phyloP scores from a whole-genome alignment of 2,888 invertebrate species.

The Diogma glabrata region DNA sequence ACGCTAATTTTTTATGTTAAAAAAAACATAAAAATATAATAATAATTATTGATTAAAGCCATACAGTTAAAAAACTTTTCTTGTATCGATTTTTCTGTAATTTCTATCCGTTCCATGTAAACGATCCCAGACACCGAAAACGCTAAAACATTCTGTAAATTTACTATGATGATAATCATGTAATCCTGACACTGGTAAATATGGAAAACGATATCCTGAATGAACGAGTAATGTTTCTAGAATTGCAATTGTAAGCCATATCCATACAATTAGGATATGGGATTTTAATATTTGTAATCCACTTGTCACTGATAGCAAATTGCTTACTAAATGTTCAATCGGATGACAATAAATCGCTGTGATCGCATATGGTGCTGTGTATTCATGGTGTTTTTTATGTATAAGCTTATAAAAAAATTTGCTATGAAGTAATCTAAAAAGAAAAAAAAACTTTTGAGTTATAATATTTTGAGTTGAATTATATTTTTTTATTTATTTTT shows the following conservation, averaged over 20 bases:
- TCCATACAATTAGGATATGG: background rate
- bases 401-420: background rate
- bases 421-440: background rate
- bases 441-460: too few relatives aligned
- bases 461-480: too few relatives aligned
- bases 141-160: background rate
- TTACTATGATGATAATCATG: conserved; percentile 10
- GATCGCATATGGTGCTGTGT: background rate
- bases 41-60: too few relatives aligned
- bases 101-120: background rate
- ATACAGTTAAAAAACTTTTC: too few relatives aligned
- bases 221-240: conserved; percentile 4
- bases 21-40: too few relatives aligned
- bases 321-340: conserved; percentile 8
- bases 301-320: background rate
- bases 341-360: conserved; percentile 7
- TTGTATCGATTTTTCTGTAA: too few relatives aligned
- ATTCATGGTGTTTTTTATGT: conserved; percentile 11
- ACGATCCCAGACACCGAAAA: conserved; percentile 1
- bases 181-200: background rate
- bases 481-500: too few relatives aligned
- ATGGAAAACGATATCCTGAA: conserved; percentile 8
- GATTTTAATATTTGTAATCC: background rate
- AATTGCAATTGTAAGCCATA: conserved; percentile 6
- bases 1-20: too few relatives aligned